Evolutionary conservation across 1,140 invertebrate genomes (phyloP).

Genomic region (Sinella curviseta): DNA sequence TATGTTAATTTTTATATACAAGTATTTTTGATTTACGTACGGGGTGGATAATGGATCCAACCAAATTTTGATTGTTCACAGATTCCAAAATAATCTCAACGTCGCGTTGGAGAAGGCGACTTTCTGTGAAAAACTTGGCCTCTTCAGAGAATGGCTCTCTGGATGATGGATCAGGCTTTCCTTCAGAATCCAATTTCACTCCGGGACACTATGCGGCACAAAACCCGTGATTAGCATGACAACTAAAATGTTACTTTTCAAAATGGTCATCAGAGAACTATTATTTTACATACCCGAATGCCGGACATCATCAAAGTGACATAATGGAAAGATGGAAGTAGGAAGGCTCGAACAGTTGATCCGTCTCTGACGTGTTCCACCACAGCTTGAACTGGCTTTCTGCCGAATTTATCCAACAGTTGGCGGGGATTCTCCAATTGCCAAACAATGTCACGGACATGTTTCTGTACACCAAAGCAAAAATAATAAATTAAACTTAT

Average conservation of each 20-base stretch:
- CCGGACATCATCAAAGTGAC: slow-evolving; percentile 93
- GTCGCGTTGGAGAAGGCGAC: slow-evolving; percentile 85
- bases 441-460: slow-evolving; percentile 85
- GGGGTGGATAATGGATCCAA: slow-evolving; percentile 93
- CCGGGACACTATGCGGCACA: slow-evolving; percentile 65
- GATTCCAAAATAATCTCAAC: slow-evolving; percentile 90
- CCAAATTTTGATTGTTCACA: slow-evolving; percentile 78
- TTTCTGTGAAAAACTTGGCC: slow-evolving; percentile 88
- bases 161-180: slow-evolving; percentile 63
- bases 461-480: too few species aligned
- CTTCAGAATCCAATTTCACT: slow-evolving; percentile 69
- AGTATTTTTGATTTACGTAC: slow-evolving; percentile 55
- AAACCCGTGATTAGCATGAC: too few species aligned
- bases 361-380: slow-evolving; percentile 96
- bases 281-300: slow-evolving; percentile 68
- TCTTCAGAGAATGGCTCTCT: slow-evolving; percentile 71
- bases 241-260: background rate
- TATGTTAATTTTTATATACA: slow-evolving; percentile 6
- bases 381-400: slow-evolving; percentile 79
- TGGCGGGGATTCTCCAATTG: slow-evolving; percentile 76
- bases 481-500: slow-evolving; percentile 39
- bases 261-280: slow-evolving; percentile 6
- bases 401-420: slow-evolving; percentile 76
- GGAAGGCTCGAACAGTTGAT: slow-evolving; percentile 84
- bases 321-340: slow-evolving; percentile 83